phyloP scores from a whole-genome alignment of 2,888 invertebrate species.

The Sesia bembeciformis region DNA sequence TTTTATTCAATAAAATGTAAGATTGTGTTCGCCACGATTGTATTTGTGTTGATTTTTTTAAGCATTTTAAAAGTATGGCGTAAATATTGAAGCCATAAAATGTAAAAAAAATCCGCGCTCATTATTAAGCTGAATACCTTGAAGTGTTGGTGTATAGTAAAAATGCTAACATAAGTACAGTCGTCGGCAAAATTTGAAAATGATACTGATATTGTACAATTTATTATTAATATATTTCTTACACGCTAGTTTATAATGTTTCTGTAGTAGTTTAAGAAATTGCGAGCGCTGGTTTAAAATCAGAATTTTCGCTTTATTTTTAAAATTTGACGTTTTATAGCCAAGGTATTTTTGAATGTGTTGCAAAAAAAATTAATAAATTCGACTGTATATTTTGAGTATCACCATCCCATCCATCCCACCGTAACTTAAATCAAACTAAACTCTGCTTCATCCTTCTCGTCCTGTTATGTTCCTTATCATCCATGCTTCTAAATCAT shows the following conservation, averaged over 20 bases:
- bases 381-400: too few species aligned
- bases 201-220: slow-evolving; percentile 65
- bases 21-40: neutral
- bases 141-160: too few species aligned
- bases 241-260: slow-evolving; percentile 47
- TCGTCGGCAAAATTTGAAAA: slow-evolving; percentile 23
- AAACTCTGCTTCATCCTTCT: too few species aligned
- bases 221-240: slow-evolving; percentile 56
- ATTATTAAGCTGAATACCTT: too few species aligned
- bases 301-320: slow-evolving; percentile 38
- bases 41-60: neutral
- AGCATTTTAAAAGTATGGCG: neutral
- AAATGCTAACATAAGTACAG: slow-evolving; percentile 1
- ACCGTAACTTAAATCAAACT: too few species aligned
- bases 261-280: slow-evolving; percentile 51
- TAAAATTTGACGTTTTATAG: slow-evolving; percentile 50
- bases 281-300: slow-evolving; percentile 52
- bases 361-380: too few species aligned
- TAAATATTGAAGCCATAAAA: too few species aligned
- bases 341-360: slow-evolving; percentile 4
- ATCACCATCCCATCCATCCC: too few species aligned
- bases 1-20: neutral
- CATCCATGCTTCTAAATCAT: too few species aligned
- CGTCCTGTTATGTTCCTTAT: too few species aligned
- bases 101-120: too few species aligned